Base-by-base conservation (phyloP, 2,888 invertebrate genomes). In the Nycteola revayana region DNA sequence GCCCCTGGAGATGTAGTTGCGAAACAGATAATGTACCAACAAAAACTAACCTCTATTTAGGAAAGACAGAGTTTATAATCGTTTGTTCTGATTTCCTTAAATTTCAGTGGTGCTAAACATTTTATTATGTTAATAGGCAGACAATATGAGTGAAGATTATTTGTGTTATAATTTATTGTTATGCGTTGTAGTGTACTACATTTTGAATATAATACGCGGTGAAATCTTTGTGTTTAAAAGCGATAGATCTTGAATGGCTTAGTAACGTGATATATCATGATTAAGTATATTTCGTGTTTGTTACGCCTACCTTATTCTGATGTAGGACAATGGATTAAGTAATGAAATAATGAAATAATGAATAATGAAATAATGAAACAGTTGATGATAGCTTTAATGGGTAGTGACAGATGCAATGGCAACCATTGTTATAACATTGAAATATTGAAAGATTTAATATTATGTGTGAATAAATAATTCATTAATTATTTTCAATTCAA, bases 1-100 rank as follows among this genome's bases (percentile, higher is more conserved):
- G 57, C 61, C 82, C 65, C 82, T 71, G 67, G 83, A 83, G 85
- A 81, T 77, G 74, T 60, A 54, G 60, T 66, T 60, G 53, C 60
- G 44, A 60, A 60, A 60, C 44, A 7, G 33, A 18, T 29, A 31
- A 25, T 18, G 10, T 8, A 35, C 30, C 50, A 51, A 44, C 36
- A 36, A 49, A 66, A 57, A 47, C 7, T 26, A 11, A 47, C 43
- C 50, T 50, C 32, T 59, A 51, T 14, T 9, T 1, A 1, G 10
- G 7, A 8, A 1, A 0, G 0, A 10, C 42, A 64, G 25, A 48
- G 61, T 53, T 37, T 21, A 52, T 27, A 60, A 60, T 57, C 0
- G 1, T 9, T 10, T 27, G 33, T 1, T 0, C 1, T 11, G 2
- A 14, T 25, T 28, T 28, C 23, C 31, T 37, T 54, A 50, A 40